Percentiles rank a stretch among this genome's conserved stretches.
Evolutionary conservation across 1,140 invertebrate genomes (phyloP).

Genomic region (Palaemon carinicauda): DNA sequence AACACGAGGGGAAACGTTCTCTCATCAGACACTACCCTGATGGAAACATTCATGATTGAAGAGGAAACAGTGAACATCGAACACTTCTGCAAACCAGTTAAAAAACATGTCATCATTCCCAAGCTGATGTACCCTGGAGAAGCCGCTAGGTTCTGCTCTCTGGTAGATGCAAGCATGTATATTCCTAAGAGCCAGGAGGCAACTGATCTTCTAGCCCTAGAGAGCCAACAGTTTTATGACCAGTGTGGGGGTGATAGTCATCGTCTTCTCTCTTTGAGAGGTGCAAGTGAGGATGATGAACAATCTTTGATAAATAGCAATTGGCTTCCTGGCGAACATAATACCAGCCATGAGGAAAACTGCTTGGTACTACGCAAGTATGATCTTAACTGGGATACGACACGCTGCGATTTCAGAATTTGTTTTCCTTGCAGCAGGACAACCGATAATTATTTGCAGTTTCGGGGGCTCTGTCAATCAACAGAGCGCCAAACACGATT

Average conservation of each 20-base stretch:
- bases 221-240: background rate
- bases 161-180: background rate
- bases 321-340: slow-evolving; percentile 15
- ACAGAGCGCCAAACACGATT: background rate
- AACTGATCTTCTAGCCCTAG: background rate
- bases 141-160: slow-evolving; percentile 1
- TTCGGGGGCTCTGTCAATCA: slow-evolving; percentile 11
- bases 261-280: background rate
- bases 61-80: background rate
- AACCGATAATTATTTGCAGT: background rate
- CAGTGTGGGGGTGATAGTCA: slow-evolving; percentile 12
- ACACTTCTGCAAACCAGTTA: background rate
- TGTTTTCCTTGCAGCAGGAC: slow-evolving; percentile 22
- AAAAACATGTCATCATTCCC: background rate
- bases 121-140: background rate
- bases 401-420: background rate
- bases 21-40: background rate
- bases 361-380: background rate
- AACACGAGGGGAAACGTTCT: slow-evolving; percentile 5
- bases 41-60: background rate
- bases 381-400: background rate
- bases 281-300: background rate
- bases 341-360: background rate
- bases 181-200: background rate
- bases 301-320: background rate